A percentile compares a stretch with the other conserved stretches of the same genome.
Conservation (phyloP, 35 echinoderm and acorn worm species). For the Apostichopus japonicus region DNA sequence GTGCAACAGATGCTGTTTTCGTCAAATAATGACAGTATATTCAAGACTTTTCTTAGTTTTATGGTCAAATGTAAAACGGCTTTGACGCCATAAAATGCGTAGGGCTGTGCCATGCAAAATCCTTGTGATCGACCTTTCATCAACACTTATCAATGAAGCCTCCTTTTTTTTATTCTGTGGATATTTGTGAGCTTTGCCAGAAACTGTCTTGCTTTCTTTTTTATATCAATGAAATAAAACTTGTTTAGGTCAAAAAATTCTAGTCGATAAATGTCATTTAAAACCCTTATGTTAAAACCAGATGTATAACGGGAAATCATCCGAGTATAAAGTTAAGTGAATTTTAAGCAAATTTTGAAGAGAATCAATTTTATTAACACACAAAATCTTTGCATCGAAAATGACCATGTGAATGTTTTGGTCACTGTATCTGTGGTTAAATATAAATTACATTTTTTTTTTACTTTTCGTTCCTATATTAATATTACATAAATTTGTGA, state of each 20-base stretch:
- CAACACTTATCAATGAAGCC: background rate
- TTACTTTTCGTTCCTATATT: too few species aligned
- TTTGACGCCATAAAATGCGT: background rate
- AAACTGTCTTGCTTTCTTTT: background rate
- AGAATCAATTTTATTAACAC: too few species aligned
- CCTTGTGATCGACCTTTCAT: background rate
- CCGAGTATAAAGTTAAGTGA: too few species aligned
- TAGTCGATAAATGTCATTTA: background rate
- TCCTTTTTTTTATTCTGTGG: background rate
- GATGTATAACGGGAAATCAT: too few species aligned
- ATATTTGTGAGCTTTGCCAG: background rate
- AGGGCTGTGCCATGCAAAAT: background rate
- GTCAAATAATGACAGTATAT: constrained; percentile 25
- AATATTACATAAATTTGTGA: too few species aligned
- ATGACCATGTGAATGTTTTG: too few species aligned
- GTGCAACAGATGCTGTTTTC: constrained; percentile 18
- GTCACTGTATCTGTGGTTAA: too few species aligned
- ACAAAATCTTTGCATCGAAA: too few species aligned
- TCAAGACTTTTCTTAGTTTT: constrained; percentile 12
- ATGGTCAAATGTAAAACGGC: background rate
- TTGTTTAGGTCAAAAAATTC: background rate
- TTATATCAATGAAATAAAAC: background rate
- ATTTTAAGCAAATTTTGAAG: too few species aligned
- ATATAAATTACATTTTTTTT: too few species aligned
- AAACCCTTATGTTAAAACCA: background rate